Conservation (phyloP, 1,140 invertebrate genomes). For the Psilanteris sp. region DNA sequence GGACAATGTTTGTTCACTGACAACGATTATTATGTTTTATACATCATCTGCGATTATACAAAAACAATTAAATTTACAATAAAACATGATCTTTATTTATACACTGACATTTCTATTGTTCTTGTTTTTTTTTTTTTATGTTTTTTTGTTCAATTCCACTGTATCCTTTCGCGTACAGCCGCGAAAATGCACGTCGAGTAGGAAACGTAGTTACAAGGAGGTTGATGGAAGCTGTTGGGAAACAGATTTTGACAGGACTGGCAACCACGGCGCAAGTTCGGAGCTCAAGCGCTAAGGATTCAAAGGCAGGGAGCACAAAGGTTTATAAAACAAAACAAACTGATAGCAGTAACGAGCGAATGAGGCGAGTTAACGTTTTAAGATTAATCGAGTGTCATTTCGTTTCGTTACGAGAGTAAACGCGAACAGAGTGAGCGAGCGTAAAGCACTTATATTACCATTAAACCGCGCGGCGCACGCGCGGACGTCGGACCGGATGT, state of each 20-base stretch:
- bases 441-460: conserved; percentile 67
- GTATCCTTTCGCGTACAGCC: conserved; percentile 19
- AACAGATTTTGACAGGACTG: conserved; percentile 11
- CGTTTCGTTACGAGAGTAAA: conserved; percentile 65
- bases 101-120: too few relatives aligned
- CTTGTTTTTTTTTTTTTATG: conserved; percentile 16
- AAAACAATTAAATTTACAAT: background rate
- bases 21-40: conserved; percentile 6
- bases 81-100: background rate
- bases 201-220: too few relatives aligned
- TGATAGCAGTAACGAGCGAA: conserved; percentile 58
- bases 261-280: conserved; percentile 54
- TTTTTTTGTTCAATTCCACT: background rate
- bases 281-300: conserved; percentile 55
- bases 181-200: conserved; percentile 17
- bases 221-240: too few relatives aligned
- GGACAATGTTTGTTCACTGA: conserved; percentile 1
- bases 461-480: conserved; percentile 43
- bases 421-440: conserved; percentile 67
- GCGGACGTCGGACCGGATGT: conserved; percentile 13
- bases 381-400: conserved; percentile 50
- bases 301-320: conserved; percentile 59
- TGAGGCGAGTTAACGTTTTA: conserved; percentile 46
- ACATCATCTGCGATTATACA: conserved; percentile 1
- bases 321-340: conserved; percentile 48